These are phyloP conservation scores for Cecropterus lyciades DNA, from an alignment of 1,140 invertebrate genomes.

Conservation along the genomic window DNA sequence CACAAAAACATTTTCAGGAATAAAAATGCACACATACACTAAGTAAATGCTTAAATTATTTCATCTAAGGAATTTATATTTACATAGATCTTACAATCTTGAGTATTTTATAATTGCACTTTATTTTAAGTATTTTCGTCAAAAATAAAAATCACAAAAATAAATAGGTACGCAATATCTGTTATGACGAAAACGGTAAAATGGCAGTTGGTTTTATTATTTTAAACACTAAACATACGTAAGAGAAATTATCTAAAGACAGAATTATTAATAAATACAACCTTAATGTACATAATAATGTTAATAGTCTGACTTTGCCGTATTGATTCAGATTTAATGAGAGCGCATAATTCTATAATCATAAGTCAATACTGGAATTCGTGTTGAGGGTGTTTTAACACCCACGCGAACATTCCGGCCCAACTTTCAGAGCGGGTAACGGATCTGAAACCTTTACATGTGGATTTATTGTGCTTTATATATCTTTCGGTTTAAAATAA, in stretches of 20 bases:
- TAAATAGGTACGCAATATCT: conserved; percentile 48
- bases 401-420: too few relatives aligned
- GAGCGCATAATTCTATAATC: too few relatives aligned
- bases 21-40: conserved; percentile 10
- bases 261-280: conserved; percentile 23
- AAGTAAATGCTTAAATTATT: conserved; percentile 69
- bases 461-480: too few relatives aligned
- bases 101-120: conserved; percentile 83
- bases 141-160: conserved; percentile 56
- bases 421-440: too few relatives aligned
- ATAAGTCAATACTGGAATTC: too few relatives aligned
- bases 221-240: conserved; percentile 10
- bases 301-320: not conserved
- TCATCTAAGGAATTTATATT: conserved; percentile 66
- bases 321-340: not conserved
- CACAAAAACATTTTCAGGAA: conserved; percentile 4
- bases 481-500: too few relatives aligned
- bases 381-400: too few relatives aligned
- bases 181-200: conserved; percentile 28
- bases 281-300: conserved; percentile 13
- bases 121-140: conserved; percentile 65
- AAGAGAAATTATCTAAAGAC: conserved; percentile 1
- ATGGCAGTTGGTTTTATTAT: conserved; percentile 44
- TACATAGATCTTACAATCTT: conserved; percentile 80
- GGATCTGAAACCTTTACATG: too few relatives aligned